These are phyloP conservation scores for Thomomys bottae DNA, from an alignment of 2,113 vertebrate genomes.

Conservation along the genomic window DNA sequence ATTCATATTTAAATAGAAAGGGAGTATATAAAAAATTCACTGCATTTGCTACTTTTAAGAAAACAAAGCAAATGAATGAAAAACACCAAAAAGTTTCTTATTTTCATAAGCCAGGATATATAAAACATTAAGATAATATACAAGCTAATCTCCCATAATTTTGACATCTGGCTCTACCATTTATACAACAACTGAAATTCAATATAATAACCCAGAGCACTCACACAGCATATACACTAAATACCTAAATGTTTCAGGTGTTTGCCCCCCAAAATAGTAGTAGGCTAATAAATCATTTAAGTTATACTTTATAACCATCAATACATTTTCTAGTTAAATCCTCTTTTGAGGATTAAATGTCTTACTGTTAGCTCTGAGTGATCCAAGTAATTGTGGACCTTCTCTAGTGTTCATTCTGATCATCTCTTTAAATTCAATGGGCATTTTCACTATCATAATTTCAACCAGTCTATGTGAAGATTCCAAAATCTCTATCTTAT, in stretches of 20 bases:
- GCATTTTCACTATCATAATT: constrained; percentile 3
- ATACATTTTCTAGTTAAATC: constrained; percentile 32
- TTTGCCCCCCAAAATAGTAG: constrained; percentile 36
- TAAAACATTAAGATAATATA: constrained; percentile 5
- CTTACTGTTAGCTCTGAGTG: neutral
- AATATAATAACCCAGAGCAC: neutral
- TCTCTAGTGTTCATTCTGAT: neutral
- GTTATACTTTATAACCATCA: constrained; percentile 24
- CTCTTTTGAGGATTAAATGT: constrained; percentile 14
- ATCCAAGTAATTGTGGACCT: constrained; percentile 20
- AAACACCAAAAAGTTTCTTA: constrained; percentile 19
- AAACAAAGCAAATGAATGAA: constrained; percentile 35
- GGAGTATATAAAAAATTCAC: neutral
- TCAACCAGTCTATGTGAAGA: constrained; percentile 11
- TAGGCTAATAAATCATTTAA: constrained; percentile 36
- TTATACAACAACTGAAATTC: constrained; percentile 2
- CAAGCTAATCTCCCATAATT: constrained; percentile 26
- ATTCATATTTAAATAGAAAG: constrained; percentile 49
- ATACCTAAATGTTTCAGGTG: constrained; percentile 5
- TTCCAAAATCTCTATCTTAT: constrained; percentile 44
- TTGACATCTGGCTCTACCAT: neutral
- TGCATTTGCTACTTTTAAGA: constrained; percentile 48
- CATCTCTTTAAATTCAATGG: neutral
- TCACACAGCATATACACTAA: constrained; percentile 3
- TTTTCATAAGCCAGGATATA: constrained; percentile 7